A percentile compares a stretch with the other conserved stretches of the same genome.
These are phyloP conservation scores for Brachyrhaphis roseni DNA, from an alignment of 2,797 vertebrate genomes.

Conservation along the genomic window DNA sequence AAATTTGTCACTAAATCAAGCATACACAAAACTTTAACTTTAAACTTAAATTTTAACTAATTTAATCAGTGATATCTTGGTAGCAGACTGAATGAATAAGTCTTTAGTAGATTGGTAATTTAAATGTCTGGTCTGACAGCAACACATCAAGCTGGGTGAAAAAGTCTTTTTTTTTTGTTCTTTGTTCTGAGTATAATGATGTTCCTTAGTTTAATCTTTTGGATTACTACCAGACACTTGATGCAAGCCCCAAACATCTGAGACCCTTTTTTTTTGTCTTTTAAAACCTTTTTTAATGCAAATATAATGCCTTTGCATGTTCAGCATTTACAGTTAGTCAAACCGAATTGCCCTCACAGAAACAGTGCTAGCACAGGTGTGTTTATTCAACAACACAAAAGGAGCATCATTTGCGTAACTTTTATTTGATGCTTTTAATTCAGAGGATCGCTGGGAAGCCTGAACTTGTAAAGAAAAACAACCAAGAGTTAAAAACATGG, in stretches of 20 bases:
- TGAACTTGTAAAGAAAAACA: not conserved
- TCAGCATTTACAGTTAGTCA: not conserved
- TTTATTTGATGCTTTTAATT: not conserved
- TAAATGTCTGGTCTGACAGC: not conserved
- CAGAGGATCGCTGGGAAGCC: not conserved
- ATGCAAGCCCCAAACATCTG: not conserved
- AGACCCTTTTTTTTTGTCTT: not conserved
- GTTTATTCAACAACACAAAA: constrained; percentile 6
- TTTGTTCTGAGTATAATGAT: not conserved
- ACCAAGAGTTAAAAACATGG: not conserved
- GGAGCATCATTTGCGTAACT: not conserved
- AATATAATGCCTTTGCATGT: constrained; percentile 1
- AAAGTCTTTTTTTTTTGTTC: not conserved
- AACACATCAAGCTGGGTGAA: not conserved
- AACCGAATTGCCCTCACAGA: not conserved
- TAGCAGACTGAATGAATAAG: not conserved
- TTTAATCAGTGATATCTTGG: not conserved
- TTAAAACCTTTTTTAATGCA: constrained; percentile 4
- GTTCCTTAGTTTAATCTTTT: not conserved
- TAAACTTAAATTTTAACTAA: not conserved
- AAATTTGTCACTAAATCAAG: not conserved
- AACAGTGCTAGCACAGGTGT: not conserved
- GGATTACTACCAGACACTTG: not conserved
- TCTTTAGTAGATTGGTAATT: not conserved
- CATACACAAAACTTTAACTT: not conserved